phyloP scores from a whole-genome alignment of 2,888 invertebrate genomes.

The Melinaea menophilus region DNA sequence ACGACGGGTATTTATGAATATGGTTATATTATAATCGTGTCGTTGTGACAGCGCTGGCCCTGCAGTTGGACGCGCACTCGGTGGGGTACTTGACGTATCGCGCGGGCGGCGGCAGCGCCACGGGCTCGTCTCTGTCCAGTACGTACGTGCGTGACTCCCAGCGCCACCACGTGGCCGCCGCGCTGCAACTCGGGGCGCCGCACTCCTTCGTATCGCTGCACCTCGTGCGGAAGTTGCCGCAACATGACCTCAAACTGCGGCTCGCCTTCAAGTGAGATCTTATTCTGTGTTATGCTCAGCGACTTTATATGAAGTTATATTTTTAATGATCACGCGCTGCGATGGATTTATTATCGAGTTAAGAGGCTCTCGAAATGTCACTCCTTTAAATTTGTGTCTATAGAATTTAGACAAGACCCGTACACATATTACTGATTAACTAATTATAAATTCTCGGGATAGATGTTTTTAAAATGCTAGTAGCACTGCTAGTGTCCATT shows the following conservation, averaged over 20 bases:
- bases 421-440: too few relatives aligned
- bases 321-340: too few relatives aligned
- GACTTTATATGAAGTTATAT: too few relatives aligned
- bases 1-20: background rate
- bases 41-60: slow-evolving; percentile 81
- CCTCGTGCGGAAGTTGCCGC: slow-evolving; percentile 88
- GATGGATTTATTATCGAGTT: too few relatives aligned
- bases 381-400: too few relatives aligned
- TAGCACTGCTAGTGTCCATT: too few relatives aligned
- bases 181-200: slow-evolving; percentile 89
- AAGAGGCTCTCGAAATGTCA: too few relatives aligned
- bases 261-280: slow-evolving; percentile 86
- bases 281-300: slow-evolving; percentile 3
- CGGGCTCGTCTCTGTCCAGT: slow-evolving; percentile 86
- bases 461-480: too few relatives aligned
- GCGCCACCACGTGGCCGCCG: slow-evolving; percentile 80
- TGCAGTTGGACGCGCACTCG: slow-evolving; percentile 91
- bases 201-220: slow-evolving; percentile 87
- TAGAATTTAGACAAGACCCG: too few relatives aligned
- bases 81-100: slow-evolving; percentile 93
- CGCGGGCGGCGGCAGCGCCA: slow-evolving; percentile 70
- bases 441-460: too few relatives aligned
- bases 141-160: slow-evolving; percentile 88
- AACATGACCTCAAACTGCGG: slow-evolving; percentile 87
- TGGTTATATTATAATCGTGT: background rate